Percentiles rank a stretch among this genome's conserved stretches.
These are phyloP conservation scores for Apeltes quadracus DNA, from an alignment of 2,113 vertebrate species.

Conservation along the genomic window DNA sequence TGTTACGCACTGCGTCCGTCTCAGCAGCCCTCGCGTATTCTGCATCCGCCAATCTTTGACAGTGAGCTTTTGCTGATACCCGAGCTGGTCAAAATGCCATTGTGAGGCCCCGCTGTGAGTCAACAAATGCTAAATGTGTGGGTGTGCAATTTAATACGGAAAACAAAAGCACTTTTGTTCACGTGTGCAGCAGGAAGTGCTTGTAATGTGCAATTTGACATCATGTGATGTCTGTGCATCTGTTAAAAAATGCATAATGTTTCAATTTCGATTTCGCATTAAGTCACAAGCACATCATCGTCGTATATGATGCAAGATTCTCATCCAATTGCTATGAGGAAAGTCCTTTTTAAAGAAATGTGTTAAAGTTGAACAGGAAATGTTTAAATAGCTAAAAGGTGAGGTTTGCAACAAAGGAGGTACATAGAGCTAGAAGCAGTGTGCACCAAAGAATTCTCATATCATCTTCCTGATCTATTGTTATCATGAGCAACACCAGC, in stretches of 20 bases:
- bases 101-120: background rate
- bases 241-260: too few relatives aligned
- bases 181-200: background rate
- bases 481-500: background rate
- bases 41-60: constrained; percentile 1
- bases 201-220: background rate
- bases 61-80: constrained; percentile 46
- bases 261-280: too few relatives aligned
- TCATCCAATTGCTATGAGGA: background rate
- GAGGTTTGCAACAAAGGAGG: background rate
- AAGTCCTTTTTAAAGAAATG: background rate
- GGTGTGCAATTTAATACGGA: background rate
- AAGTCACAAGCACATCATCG: background rate
- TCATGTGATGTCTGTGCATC: too few relatives aligned
- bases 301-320: background rate
- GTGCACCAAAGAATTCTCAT: background rate
- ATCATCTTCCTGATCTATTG: background rate
- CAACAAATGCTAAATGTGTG: background rate
- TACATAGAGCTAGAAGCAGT: background rate
- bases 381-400: constrained; percentile 8
- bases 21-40: constrained; percentile 15
- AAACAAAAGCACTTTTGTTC: background rate
- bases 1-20: constrained; percentile 45
- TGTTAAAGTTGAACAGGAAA: background rate
- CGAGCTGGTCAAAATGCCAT: constrained; percentile 22